phyloP scores from a whole-genome alignment of 2,797 vertebrate species.

The Sebastes oblongus region DNA sequence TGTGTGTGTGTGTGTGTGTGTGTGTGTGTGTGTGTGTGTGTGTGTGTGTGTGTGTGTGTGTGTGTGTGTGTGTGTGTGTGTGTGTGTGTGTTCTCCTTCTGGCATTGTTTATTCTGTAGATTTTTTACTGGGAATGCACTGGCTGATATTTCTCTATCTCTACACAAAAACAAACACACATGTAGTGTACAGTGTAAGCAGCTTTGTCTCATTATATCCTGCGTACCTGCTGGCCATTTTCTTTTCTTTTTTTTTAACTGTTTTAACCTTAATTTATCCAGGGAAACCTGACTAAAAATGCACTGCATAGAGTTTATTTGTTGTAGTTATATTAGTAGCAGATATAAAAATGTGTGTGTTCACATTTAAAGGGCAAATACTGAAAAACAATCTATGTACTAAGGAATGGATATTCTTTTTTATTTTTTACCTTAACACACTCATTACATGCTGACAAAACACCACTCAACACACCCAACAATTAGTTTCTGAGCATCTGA shows the following conservation, averaged over 20 bases:
- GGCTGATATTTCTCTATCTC: constrained; percentile 20
- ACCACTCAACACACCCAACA: not conserved
- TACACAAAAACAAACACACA: not conserved
- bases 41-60: not conserved
- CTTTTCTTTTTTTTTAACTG: not conserved
- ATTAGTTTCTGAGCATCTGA: not conserved
- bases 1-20: not conserved
- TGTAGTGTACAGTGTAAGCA: not conserved
- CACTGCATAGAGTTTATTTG: not conserved
- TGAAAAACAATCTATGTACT: not conserved
- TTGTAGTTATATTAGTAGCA: not conserved
- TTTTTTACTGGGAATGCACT: not conserved
- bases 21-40: too few species aligned
- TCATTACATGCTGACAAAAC: not conserved
- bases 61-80: too few species aligned
- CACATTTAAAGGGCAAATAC: not conserved
- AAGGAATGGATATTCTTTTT: not conserved
- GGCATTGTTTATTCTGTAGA: constrained; percentile 34
- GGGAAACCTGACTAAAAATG: not conserved
- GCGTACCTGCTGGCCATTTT: constrained; percentile 2
- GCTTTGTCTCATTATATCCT: constrained; percentile 10
- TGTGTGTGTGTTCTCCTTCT: constrained; percentile 13
- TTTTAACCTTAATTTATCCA: constrained; percentile 11
- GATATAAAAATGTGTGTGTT: not conserved
- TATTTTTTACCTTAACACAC: not conserved